Base-by-base conservation (phyloP, 2,113 vertebrate genomes). In the Anguilla rostrata region DNA sequence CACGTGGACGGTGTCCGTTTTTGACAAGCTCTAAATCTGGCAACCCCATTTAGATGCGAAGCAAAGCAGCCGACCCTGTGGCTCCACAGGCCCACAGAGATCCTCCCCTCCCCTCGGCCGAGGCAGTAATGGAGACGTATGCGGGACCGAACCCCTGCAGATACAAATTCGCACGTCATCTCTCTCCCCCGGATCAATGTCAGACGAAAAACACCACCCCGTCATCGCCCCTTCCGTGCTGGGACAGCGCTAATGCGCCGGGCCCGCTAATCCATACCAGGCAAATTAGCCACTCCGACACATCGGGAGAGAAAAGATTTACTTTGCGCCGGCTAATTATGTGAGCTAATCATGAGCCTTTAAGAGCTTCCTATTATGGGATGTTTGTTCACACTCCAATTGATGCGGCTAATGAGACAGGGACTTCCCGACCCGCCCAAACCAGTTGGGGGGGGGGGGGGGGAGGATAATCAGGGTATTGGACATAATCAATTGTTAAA, bases 401-500 rank as follows among this genome's bases (percentile, higher is more conserved):
- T 92, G 94, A 94, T 94, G 89, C 93, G 92, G 91, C 92, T 95
- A 94, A 95, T 95, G 94, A 93, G 92, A 89, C 91, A 90, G 91
- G 93, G 93, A 95, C 93, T 94, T 94, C 93, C 93, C 93, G 93
- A 92, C 90, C 91, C 89, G 93, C 91, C 94, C 94, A 29, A 75
- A 34, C 71, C 71, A 75, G 71, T 34, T n/a, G 9, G 90, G 92
- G 87, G 63, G 92, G 85, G n/a, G 9, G 90, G 92, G 87, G 63
- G 92, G 85, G n/a, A n/a, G 87, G 90, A 89, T 95, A 94, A 95
- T 97, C 94, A 96, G 93, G 90, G 93, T 94, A 96, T 95, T 95
- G 96, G 95, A 95, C 96, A 94, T 95, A 95, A 96, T 96, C 96
- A 97, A 97, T 97, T 97, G 95, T 97, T 97, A 96, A 97, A 90